Evolutionary conservation across 2,888 invertebrate species (phyloP).

Genomic region (Conchocele bisecta): DNA sequence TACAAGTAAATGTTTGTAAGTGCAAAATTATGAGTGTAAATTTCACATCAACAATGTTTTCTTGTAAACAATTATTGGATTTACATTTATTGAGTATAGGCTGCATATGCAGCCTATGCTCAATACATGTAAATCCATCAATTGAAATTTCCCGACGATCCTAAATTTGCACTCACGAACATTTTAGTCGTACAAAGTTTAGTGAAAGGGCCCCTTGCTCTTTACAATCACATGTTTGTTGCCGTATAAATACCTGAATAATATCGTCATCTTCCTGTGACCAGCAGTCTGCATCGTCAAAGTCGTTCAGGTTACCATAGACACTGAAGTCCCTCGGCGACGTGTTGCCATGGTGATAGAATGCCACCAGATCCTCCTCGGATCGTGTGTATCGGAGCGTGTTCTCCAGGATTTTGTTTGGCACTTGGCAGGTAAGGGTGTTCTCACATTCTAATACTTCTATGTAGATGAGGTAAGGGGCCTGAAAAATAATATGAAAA

Average conservation of each 20-base stretch:
- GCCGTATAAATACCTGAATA: slow-evolving; percentile 87
- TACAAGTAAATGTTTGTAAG: too few species aligned
- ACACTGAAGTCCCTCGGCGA: slow-evolving; percentile 77
- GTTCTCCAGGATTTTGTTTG: slow-evolving; percentile 88
- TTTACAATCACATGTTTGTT: too few species aligned
- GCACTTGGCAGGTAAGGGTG: slow-evolving; percentile 92
- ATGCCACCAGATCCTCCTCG: slow-evolving; percentile 90
- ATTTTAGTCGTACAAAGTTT: too few species aligned
- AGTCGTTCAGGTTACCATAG: slow-evolving; percentile 72
- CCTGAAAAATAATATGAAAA: slow-evolving; percentile 86
- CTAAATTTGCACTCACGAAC: too few species aligned
- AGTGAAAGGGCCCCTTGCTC: too few species aligned
- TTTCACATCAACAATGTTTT: too few species aligned
- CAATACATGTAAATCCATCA: too few species aligned
- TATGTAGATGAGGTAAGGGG: slow-evolving; percentile 98
- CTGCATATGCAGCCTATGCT: too few species aligned
- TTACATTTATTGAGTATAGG: too few species aligned
- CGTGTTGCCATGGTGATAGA: slow-evolving; percentile 55
- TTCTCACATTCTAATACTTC: slow-evolving; percentile 96
- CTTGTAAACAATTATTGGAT: too few species aligned
- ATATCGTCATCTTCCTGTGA: slow-evolving; percentile 98
- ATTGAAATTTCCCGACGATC: too few species aligned
- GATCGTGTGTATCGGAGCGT: slow-evolving; percentile 94
- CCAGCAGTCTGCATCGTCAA: slow-evolving; percentile 89
- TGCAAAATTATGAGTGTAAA: too few species aligned